Percentiles rank a stretch among this genome's conserved stretches.
Evolutionary conservation across 2,888 invertebrate genomes (phyloP).

Genomic region (Leptinotarsa tumamoca): DNA sequence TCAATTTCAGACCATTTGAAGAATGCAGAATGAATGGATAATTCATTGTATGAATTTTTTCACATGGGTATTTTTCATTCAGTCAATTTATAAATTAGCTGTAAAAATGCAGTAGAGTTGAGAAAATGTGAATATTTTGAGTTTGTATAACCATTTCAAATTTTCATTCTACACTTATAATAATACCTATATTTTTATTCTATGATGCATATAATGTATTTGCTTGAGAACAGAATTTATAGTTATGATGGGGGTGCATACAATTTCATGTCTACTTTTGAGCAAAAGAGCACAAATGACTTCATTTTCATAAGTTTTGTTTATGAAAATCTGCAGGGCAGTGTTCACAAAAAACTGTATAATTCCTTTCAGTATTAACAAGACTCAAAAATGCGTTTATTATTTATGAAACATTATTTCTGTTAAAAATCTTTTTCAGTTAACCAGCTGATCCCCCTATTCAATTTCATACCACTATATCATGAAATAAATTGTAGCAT

Average conservation of each 20-base stretch:
- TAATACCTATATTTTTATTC: slow-evolving; percentile 10
- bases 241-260: slow-evolving; percentile 19
- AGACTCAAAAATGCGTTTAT: too few species aligned
- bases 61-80: too few species aligned
- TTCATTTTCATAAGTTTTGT: too few species aligned
- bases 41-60: too few species aligned
- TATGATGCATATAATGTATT: slow-evolving; percentile 12
- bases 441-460: too few species aligned
- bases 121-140: background rate
- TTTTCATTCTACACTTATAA: slow-evolving; percentile 18
- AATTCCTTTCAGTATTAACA: too few species aligned
- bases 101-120: background rate
- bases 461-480: too few species aligned
- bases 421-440: too few species aligned
- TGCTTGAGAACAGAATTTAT: slow-evolving; percentile 37
- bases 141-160: slow-evolving; percentile 3
- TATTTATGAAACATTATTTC: too few species aligned
- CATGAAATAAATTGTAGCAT: too few species aligned
- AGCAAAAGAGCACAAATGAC: background rate
- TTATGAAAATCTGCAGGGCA: too few species aligned
- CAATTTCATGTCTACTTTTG: slow-evolving; percentile 12
- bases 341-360: too few species aligned
- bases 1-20: background rate
- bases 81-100: background rate
- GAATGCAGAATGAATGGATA: background rate